phyloP scores from a whole-genome alignment of 2,888 invertebrate species.

The Brassicogethes aeneus region DNA sequence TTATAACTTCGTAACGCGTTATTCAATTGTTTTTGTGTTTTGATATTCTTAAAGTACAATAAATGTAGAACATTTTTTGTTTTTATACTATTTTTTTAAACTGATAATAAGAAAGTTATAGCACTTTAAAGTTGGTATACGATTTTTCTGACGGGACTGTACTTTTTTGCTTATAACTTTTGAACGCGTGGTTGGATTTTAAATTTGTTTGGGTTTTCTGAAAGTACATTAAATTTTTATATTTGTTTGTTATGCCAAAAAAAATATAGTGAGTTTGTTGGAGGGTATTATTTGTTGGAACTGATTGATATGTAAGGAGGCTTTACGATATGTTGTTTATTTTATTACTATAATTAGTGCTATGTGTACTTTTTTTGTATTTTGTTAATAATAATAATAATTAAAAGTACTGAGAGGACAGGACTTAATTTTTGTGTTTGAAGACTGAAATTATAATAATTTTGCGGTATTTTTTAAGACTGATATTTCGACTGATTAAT shows the following conservation, averaged over 20 bases:
- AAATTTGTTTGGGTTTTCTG: no score
- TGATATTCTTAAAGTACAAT: no score
- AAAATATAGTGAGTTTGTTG: no score
- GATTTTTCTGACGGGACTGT: no score
- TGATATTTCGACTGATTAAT: slow-evolving; percentile 43
- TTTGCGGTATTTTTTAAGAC: slow-evolving; percentile 36
- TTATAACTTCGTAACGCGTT: no score
- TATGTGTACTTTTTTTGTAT: slow-evolving; percentile 20
- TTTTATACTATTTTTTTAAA: no score
- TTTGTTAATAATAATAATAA: slow-evolving; percentile 17
- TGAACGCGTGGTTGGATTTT: not conserved
- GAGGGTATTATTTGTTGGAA: slow-evolving; percentile 2
- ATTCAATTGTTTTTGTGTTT: no score
- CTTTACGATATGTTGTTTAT: slow-evolving; percentile 18
- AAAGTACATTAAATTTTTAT: no score
- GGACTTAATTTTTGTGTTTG: slow-evolving; percentile 31
- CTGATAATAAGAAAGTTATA: no score
- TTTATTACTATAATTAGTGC: slow-evolving; percentile 12
- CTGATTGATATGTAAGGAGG: slow-evolving; percentile 10
- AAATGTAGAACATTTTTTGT: no score
- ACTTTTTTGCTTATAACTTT: not conserved
- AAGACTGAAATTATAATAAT: slow-evolving; percentile 27
- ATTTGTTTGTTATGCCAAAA: no score
- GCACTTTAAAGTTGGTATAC: no score
- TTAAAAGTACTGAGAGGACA: slow-evolving; percentile 32